Evolutionary conservation across 2,113 vertebrate genomes (phyloP).

Genomic region (Cathartes aura): DNA sequence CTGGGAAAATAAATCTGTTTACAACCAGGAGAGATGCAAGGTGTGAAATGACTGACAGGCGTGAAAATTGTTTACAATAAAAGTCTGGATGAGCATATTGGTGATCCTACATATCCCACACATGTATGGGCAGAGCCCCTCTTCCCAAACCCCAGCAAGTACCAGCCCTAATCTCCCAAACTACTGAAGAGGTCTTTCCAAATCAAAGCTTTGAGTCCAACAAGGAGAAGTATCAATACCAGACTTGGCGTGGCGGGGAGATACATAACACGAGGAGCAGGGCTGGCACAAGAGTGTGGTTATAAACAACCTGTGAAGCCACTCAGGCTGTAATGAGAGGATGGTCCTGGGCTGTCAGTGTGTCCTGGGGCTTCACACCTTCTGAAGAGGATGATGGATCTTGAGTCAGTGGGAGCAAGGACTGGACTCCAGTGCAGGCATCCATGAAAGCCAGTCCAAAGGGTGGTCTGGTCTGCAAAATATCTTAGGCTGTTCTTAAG

Average conservation of each 20-base stretch:
- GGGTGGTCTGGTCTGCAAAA: neutral
- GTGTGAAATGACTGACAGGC: neutral
- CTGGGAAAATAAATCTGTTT: neutral
- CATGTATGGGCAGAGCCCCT: neutral
- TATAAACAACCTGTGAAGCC: neutral
- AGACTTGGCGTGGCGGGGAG: rapidly evolving
- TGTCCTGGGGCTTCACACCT: neutral
- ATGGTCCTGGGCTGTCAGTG: neutral
- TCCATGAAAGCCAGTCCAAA: neutral
- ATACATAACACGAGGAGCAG: rapidly evolving
- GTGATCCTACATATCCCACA: neutral
- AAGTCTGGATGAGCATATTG: rapidly evolving
- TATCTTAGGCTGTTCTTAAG: neutral
- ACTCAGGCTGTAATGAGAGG: neutral
- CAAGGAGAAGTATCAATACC: neutral
- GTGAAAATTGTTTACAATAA: neutral
- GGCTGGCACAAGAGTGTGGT: rapidly evolving
- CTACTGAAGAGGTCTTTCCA: neutral
- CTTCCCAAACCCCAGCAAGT: neutral
- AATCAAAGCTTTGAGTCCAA: neutral
- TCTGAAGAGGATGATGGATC: neutral
- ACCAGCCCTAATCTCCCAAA: neutral
- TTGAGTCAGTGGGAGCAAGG: neutral
- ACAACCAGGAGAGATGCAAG: neutral
- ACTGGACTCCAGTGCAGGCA: neutral